phyloP scores from a whole-genome alignment of 2,113 vertebrate species.

The Electrona antarctica region DNA sequence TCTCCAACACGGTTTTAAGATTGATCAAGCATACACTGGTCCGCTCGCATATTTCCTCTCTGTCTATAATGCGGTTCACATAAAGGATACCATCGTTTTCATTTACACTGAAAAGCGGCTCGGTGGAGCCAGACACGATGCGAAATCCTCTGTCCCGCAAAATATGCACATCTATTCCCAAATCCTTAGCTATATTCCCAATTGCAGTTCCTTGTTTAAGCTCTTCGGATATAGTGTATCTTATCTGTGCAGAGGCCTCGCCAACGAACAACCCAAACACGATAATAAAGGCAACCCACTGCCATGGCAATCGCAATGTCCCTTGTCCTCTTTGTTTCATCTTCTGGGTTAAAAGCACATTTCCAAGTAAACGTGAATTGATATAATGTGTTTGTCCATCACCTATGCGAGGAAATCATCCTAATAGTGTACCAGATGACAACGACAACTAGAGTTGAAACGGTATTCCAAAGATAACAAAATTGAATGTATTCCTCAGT shows the following conservation, averaged over 20 bases:
- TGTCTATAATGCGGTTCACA: conserved; percentile 62
- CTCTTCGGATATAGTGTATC: conserved; percentile 75
- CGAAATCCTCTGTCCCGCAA: conserved; percentile 63
- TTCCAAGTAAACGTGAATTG: neutral
- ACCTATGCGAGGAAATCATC: neutral
- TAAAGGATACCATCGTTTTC: conserved; percentile 72
- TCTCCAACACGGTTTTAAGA: conserved; percentile 64
- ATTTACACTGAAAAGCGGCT: conserved; percentile 73
- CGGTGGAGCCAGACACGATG: conserved; percentile 59
- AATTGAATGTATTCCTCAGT: neutral
- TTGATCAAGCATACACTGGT: conserved; percentile 55
- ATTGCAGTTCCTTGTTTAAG: conserved; percentile 72
- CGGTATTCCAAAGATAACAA: neutral
- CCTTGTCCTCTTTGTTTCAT: conserved; percentile 10
- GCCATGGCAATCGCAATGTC: neutral
- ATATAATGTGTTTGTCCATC: neutral
- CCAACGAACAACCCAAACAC: conserved; percentile 11
- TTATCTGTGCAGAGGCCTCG: conserved; percentile 55
- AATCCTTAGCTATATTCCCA: conserved; percentile 74
- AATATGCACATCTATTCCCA: conserved; percentile 64
- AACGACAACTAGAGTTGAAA: neutral
- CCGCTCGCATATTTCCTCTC: conserved; percentile 58
- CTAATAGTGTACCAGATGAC: neutral
- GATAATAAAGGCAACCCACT: neutral
- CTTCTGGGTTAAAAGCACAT: neutral